Conservation (phyloP, 2,888 invertebrate species). For the Scotopteryx bipunctaria region DNA sequence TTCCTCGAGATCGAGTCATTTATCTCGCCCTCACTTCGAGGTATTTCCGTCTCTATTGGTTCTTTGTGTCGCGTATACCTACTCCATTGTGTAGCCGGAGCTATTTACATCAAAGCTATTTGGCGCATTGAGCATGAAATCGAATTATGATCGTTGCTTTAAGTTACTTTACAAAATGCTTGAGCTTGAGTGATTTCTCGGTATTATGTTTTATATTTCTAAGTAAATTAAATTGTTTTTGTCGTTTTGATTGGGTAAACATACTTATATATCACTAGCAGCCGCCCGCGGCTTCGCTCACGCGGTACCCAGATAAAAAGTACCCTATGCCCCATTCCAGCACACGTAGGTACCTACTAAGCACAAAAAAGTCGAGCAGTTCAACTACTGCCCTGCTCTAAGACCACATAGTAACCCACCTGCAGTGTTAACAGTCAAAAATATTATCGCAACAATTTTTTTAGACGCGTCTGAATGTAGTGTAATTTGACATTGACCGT, state of each 20-base stretch:
- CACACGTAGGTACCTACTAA: no score
- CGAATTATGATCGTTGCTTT: conserved; percentile 38
- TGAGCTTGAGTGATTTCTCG: conserved; percentile 32
- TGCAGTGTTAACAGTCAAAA: no score
- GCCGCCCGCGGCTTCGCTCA: no score
- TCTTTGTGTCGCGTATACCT: conserved; percentile 25
- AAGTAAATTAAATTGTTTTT: conserved; percentile 14
- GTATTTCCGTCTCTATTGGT: conserved; percentile 30
- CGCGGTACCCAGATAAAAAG: no score
- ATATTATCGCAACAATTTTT: no score
- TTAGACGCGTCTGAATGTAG: no score
- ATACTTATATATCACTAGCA: no score
- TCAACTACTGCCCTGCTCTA: no score
- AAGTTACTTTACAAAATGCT: conserved; percentile 37
- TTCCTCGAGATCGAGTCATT: conserved; percentile 52
- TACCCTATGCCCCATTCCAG: no score
- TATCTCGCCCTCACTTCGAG: conserved; percentile 42
- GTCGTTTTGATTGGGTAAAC: conserved; percentile 3
- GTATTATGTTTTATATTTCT: conserved; percentile 23
- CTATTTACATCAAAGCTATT: conserved; percentile 38
- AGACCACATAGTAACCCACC: no score
- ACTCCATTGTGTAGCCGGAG: conserved; percentile 25
- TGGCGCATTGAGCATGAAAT: conserved; percentile 40
- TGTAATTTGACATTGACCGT: no score
- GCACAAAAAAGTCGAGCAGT: no score